Base-by-base conservation (phyloP, 2,888 invertebrate species). In the Mayetiola destructor region DNA sequence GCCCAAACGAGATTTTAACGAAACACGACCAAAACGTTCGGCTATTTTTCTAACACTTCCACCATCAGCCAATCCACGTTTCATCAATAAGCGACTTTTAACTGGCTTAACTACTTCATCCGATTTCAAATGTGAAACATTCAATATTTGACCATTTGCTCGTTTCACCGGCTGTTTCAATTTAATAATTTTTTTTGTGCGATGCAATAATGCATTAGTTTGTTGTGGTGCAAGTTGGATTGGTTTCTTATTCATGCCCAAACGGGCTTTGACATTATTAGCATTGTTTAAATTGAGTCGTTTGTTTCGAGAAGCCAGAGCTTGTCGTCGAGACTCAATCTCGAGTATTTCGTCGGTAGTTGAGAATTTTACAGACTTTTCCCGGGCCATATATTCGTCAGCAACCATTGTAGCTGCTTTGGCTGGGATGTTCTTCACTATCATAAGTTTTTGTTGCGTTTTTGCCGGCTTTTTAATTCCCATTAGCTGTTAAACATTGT, bases 321-420 rank as follows among this genome's bases (percentile, higher is more conserved):
- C n/a, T 20, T 59, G 2, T 40, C 60, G 59, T 3, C 71, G 63
- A 0, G 66, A 66, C 8, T 63, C 64, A 21, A 73, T 71, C 64
- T 73, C 73, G n/a, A 70, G 64, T 10, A 73, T 69, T 62, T 73
- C 73, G 2, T 72, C 73, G 14, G 69, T 70, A 0, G 71, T 66
- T 3, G 72, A 72, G 57, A 73, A 73, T 56, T 71, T 70, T 0
- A 73, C 72, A 56, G 68, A 65, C 61, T 73, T 73, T 56, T 71
- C 71, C 9, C 62, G 59, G 2, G 64, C 62, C 20, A 63, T 61
- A 52, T 64, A 62, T 20, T 63, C 59, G 48, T 65, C 67, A 12
- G 63, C 64, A 60, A 62, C 66, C 60, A 63, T 62, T 37, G 62
- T 62, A 2, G 61, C 66, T 8, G 64, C 60, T 59, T 71, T 72